phyloP scores from a whole-genome alignment of 2,888 invertebrate species.

The Agrypnus murinus region DNA sequence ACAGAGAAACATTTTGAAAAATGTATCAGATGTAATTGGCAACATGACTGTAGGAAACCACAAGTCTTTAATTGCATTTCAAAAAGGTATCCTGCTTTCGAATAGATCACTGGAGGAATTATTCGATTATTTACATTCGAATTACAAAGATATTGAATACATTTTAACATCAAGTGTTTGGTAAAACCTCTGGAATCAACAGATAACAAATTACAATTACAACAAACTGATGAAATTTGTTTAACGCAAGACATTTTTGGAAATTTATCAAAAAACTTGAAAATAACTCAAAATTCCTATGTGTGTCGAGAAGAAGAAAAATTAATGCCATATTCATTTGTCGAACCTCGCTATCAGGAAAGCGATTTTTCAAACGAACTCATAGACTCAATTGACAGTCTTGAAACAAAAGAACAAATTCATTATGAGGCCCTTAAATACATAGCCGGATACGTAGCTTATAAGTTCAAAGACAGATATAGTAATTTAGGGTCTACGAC shows the following conservation, averaged over 20 bases:
- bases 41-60: slow-evolving; percentile 54
- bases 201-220: background rate
- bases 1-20: slow-evolving; percentile 51
- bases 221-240: background rate
- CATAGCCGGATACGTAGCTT: no score
- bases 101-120: slow-evolving; percentile 45
- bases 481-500: no score
- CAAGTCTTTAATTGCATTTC: slow-evolving; percentile 52
- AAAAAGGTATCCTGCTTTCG: slow-evolving; percentile 48
- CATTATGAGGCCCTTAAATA: no score
- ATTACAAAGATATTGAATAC: background rate
- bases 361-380: no score
- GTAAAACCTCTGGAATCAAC: background rate
- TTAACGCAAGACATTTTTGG: background rate
- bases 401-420: no score
- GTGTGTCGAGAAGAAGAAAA: no score
- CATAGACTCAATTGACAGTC: no score
- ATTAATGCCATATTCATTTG: no score
- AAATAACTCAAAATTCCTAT: no score
- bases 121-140: slow-evolving; percentile 1
- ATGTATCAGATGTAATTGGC: slow-evolving; percentile 47
- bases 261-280: background rate
- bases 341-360: no score
- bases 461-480: no score
- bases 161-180: slow-evolving; percentile 1